Conservation (phyloP, 2,113 vertebrate species). For the Glaucidium brasilianum region DNA sequence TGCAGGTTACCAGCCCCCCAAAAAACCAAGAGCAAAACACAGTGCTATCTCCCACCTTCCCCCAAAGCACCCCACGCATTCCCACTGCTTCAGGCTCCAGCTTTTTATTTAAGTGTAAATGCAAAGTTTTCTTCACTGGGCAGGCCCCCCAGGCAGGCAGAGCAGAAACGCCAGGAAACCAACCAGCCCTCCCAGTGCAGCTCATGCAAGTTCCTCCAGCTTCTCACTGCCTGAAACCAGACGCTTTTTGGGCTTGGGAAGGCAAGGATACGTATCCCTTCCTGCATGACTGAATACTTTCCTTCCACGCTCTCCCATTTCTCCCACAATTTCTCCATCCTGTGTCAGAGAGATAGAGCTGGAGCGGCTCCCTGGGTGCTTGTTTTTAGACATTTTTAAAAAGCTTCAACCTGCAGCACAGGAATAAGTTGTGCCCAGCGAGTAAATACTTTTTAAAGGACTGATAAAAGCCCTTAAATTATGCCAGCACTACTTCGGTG, state of each 20-base stretch:
- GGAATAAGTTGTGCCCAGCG: not conserved
- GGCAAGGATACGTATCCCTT: not conserved
- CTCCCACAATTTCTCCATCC: not conserved
- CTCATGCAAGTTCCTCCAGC: not conserved
- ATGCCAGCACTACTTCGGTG: not conserved
- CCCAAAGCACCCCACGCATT: accelerated
- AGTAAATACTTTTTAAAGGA: not conserved
- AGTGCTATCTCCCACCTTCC: accelerated
- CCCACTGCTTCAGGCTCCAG: not conserved
- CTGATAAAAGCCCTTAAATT: not conserved
- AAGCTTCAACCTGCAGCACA: not conserved
- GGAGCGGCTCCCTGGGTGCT: accelerated
- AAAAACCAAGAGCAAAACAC: not conserved
- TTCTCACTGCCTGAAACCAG: not conserved
- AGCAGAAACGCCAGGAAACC: accelerated
- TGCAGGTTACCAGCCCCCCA: not conserved
- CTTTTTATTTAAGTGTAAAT: not conserved
- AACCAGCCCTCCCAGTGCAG: not conserved
- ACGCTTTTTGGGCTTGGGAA: not conserved
- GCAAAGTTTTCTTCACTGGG: not conserved
- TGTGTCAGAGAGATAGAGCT: accelerated
- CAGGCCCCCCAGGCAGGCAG: not conserved
- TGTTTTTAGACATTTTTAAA: not conserved
- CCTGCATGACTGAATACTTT: conserved; percentile 3
- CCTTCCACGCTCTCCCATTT: not conserved